phyloP scores from a whole-genome alignment of 2,888 invertebrate species.

The Orthonevra nobilis region DNA sequence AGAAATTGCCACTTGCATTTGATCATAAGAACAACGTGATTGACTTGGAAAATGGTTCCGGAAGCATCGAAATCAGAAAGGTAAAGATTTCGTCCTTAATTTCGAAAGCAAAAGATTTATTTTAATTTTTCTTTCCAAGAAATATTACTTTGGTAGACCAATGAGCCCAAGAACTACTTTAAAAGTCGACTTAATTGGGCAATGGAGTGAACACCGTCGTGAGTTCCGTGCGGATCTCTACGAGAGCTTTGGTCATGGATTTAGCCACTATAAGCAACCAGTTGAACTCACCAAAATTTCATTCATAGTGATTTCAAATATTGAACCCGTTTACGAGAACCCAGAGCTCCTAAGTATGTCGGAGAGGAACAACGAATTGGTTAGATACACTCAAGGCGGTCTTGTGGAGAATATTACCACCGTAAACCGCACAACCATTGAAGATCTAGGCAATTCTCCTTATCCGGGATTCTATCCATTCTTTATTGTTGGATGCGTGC shows the following conservation, averaged over 20 bases:
- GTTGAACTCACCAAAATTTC: slow-evolving; percentile 72
- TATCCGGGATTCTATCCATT: slow-evolving; percentile 75
- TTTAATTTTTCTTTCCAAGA: slow-evolving; percentile 60
- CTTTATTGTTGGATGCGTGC: slow-evolving; percentile 74
- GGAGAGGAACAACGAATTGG: slow-evolving; percentile 54
- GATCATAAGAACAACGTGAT: slow-evolving; percentile 75
- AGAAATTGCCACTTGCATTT: slow-evolving; percentile 74
- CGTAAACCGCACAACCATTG: slow-evolving; percentile 24
- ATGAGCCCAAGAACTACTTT: slow-evolving; percentile 75
- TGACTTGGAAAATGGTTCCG: slow-evolving; percentile 74
- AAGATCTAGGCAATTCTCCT: slow-evolving; percentile 36
- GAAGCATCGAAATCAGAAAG: slow-evolving; percentile 74
- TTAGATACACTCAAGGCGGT: slow-evolving; percentile 37
- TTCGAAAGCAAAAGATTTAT: neutral
- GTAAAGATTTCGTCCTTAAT: slow-evolving; percentile 63
- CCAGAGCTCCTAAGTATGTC: slow-evolving; percentile 73
- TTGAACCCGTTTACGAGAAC: slow-evolving; percentile 76
- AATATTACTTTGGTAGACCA: slow-evolving; percentile 76
- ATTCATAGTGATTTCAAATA: slow-evolving; percentile 74
- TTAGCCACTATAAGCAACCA: slow-evolving; percentile 73
- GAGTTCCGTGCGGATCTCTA: slow-evolving; percentile 75
- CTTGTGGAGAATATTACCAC: slow-evolving; percentile 68
- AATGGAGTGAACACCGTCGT: slow-evolving; percentile 76
- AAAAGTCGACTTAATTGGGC: slow-evolving; percentile 76
- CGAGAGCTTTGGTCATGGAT: slow-evolving; percentile 76